phyloP scores from a whole-genome alignment of 2,113 vertebrate genomes.

The Colistium nudipinnis region DNA sequence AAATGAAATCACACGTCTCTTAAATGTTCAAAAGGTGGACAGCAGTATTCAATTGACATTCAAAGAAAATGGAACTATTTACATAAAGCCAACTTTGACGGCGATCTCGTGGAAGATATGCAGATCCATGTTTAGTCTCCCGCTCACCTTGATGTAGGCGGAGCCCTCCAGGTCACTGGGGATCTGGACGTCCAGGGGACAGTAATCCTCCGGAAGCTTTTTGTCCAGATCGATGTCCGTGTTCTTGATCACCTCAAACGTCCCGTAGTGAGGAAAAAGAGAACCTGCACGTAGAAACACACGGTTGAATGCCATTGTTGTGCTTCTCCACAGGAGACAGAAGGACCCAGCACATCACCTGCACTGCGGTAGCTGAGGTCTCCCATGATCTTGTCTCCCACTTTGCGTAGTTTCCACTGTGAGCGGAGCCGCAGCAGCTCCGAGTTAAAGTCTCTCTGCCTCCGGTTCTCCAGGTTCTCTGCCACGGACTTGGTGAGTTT shows the following conservation, averaged over 20 bases:
- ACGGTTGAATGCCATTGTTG: not conserved
- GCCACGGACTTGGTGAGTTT: conserved; percentile 92
- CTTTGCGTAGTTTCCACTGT: conserved; percentile 98
- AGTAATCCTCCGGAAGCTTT: conserved; percentile 97
- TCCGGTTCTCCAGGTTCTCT: conserved; percentile 94
- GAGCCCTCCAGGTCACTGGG: conserved; percentile 97
- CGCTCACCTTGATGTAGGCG: conserved; percentile 93
- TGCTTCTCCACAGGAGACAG: not conserved
- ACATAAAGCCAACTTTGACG: not conserved
- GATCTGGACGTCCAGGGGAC: conserved; percentile 94
- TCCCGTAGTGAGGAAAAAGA: conserved; percentile 95
- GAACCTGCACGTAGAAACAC: conserved; percentile 82
- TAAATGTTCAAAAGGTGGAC: not conserved
- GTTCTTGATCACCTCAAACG: conserved; percentile 99
- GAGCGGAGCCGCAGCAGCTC: conserved; percentile 94
- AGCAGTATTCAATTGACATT: not conserved
- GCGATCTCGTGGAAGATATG: not conserved
- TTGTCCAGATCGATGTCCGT: conserved; percentile 98
- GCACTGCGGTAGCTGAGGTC: conserved; percentile 98
- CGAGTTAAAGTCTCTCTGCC: conserved; percentile 96
- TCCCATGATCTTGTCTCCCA: conserved; percentile 97
- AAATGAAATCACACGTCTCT: not conserved
- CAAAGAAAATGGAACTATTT: not conserved
- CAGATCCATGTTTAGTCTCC: not conserved
- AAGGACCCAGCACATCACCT: conserved; percentile 76